Conservation (phyloP, 1,140 invertebrate species). For the Neodiprion fabricii region DNA sequence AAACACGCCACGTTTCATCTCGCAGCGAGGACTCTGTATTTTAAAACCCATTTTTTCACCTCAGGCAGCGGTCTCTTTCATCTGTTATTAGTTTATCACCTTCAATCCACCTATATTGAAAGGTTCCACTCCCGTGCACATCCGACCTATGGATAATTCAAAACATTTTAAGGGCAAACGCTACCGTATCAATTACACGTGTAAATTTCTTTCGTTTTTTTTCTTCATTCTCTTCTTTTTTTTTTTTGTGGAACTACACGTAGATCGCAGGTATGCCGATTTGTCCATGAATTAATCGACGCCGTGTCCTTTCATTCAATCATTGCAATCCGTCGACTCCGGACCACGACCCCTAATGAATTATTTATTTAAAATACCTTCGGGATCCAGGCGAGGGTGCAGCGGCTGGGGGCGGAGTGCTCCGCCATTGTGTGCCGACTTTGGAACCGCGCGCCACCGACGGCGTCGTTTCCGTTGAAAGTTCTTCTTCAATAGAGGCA, state of each 20-base stretch:
- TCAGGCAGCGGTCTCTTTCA: no score
- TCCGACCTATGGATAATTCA: no score
- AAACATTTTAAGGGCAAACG: no score
- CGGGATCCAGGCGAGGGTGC: not conserved
- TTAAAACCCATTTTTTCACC: no score
- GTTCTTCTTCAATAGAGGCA: slow-evolving; percentile 4
- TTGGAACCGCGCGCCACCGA: not conserved
- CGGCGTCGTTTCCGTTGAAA: slow-evolving; percentile 1
- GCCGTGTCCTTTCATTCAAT: slow-evolving; percentile 1
- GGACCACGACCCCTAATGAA: slow-evolving; percentile 31
- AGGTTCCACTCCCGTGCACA: no score
- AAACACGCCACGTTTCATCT: no score
- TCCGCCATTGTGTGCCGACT: slow-evolving; percentile 1
- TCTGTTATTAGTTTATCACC: no score
- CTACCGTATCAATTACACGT: no score
- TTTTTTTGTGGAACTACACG: no score
- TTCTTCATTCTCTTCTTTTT: not conserved
- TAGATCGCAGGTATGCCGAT: no score
- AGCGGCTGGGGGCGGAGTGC: not conserved
- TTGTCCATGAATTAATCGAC: slow-evolving; percentile 27
- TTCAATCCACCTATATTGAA: no score
- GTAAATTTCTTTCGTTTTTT: not conserved
- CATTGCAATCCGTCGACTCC: slow-evolving; percentile 23
- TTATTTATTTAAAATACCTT: slow-evolving; percentile 41
- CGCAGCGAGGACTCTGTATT: no score